Base-by-base conservation (phyloP, 30 jellyfish, hydroid and myxozoan species). In the Rhopilema esculentum region DNA sequence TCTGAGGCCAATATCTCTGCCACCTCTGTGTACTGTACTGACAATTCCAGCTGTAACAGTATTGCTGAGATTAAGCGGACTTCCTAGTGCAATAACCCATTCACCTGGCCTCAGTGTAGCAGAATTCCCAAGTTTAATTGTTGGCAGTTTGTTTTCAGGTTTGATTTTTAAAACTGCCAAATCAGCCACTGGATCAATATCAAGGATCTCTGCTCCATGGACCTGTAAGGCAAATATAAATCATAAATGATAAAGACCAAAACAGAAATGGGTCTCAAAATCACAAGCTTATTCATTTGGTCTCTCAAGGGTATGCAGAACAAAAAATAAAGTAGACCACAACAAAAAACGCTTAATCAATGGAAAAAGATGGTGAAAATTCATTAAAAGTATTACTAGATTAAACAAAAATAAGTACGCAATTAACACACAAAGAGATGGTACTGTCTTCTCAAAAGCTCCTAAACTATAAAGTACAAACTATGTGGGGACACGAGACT, bases 41-140 rank as follows among this genome's bases (percentile, higher is more conserved):
- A 88, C 97, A 70, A 88, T 88, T 0, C 97, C 97, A 12, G 97
- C 97, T 8, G 97, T 88, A 0, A 88, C 97, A 33, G 97, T 88
- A 71, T 88, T 88, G 80, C 97, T 88, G 1, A 88, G 79, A 40
- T 88, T 88, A 61, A 88, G 24, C 0, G 97, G 97, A 71, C 97
- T 88, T 23, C 97, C 97, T 31, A 88, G 67, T 0, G 97, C 97
- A 27, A 88, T 77, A 12, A 88, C 97, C 97, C 97, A 88, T 80
- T 88, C 97, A 0, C 97, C 97, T 27, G 97, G 89, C 70, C 97
- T 23, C 8, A 88, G 79, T 26, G 72, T 71, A 12, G 97, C 88
- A 48, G 97, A 88, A 88, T 80, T 88, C 25, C 97, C 97, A 50
- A 88, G 84, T 72, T 67, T 77, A 8, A 79, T 88, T 18, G 97